Conservation (phyloP, 2,888 invertebrate species). For the Caenorhabditis sinica region DNA sequence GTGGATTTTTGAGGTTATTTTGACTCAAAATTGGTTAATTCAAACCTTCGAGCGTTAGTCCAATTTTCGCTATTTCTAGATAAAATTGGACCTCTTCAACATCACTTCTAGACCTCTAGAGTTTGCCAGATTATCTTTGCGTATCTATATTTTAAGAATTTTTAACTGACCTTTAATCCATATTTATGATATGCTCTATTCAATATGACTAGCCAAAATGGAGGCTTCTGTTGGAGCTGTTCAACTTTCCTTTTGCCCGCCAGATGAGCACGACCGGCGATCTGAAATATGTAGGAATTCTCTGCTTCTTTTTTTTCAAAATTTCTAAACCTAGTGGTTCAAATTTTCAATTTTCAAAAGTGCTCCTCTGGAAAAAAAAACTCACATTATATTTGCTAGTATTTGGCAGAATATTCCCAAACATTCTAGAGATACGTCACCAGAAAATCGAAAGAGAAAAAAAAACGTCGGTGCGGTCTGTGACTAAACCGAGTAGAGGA, state of each 20-base stretch:
- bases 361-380: not conserved
- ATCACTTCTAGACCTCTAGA: too few species aligned
- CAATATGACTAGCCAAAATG: conserved; percentile 75
- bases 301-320: not conserved
- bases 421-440: conserved; percentile 26
- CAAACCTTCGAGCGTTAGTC: too few species aligned
- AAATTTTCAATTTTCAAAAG: too few species aligned
- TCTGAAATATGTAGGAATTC: conserved; percentile 57
- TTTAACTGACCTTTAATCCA: conserved; percentile 71
- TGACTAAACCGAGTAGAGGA: conserved; percentile 1
- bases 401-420: conserved; percentile 42
- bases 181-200: conserved; percentile 76
- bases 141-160: too few species aligned
- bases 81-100: too few species aligned
- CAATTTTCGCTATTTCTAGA: too few species aligned
- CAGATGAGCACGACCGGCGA: conserved; percentile 75
- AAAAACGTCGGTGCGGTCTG: not conserved
- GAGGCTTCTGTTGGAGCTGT: conserved; percentile 73
- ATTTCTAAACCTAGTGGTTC: not conserved
- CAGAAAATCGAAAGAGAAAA: not conserved
- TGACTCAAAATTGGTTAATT: too few species aligned
- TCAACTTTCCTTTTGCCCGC: conserved; percentile 74
- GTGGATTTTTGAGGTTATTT: too few species aligned
- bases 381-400: conserved; percentile 28
- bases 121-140: too few species aligned